Evolutionary conservation across 2,888 invertebrate species (phyloP), one percentile per base, ranked within the genome.

Genomic region (Phymatocera aterrima): DNA sequence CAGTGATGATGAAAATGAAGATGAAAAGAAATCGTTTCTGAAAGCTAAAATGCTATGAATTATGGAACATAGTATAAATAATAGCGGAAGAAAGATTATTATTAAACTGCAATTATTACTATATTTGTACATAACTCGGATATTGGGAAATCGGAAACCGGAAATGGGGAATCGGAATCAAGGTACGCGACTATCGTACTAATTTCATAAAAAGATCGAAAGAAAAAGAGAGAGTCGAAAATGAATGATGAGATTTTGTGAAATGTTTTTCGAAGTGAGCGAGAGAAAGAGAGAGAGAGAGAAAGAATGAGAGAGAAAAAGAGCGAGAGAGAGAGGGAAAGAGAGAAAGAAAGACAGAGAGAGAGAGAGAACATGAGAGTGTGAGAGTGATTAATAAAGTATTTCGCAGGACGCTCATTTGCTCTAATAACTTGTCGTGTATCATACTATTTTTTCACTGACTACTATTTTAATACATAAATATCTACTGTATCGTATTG

Each of bases 401-500:
- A 21, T 34, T 61, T 61, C 18, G 31, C 34, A 21, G 34, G n/a
- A 61, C 31, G 37, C 61, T 61, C 61, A 34, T 61, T 34, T 37
- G 37, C 61, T 64, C 61, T 64, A n/a, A n/a, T 18, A 64, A 60
- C n/a, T 64, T n/a, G 18, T 46, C 28, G 24, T 68, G 68, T 68
- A 84, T 85, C 87, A 84, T 84, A 83, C 85, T 89, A 89, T 89
- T 90, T 90, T 89, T 89, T 89, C 90, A 90, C 87, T 85, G 85
- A 88, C 86, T 54, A 4, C 18, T 86, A 87, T 87, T 88, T 89
- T 87, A 87, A 85, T 85, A 86, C 84, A 79, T 83, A n/a, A n/a
- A 78, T 82, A 79, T 78, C 31, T 77, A 24, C 77, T 34, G 70
- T 78, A 65, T 79, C 61, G 70, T 78, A 65, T 79, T 57, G 79